These are phyloP conservation scores for Anas capensis DNA, from an alignment of 2,797 vertebrate species.

Conservation along the genomic window DNA sequence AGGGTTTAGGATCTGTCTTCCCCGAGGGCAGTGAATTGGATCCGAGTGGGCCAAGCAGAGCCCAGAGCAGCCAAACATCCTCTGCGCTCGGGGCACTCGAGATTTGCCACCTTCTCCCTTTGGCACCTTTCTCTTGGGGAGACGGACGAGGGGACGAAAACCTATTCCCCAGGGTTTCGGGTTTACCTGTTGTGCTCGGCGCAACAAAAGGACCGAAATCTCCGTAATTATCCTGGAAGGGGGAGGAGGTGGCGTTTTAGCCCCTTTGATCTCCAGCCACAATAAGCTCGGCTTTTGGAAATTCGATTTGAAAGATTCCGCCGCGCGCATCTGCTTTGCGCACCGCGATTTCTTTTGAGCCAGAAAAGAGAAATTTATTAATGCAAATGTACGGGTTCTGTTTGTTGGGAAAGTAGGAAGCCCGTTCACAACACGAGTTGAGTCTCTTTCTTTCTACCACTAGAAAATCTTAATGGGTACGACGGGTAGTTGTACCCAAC, in stretches of 20 bases:
- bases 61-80: too few species aligned
- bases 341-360: constrained; percentile 47
- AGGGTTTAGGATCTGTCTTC: neutral
- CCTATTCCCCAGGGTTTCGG: constrained; percentile 56
- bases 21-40: rapidly evolving
- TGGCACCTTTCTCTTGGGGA: neutral
- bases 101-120: neutral
- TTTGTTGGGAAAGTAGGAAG: neutral
- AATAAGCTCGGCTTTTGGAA: constrained; percentile 65
- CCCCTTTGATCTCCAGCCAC: constrained; percentile 69
- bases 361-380: constrained; percentile 63
- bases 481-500: neutral
- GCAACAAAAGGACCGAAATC: constrained; percentile 60
- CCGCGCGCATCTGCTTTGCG: constrained; percentile 69
- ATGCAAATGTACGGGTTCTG: constrained; percentile 31
- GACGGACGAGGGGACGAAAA: neutral
- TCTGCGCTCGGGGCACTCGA: too few species aligned
- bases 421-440: neutral
- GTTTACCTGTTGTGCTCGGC: constrained; percentile 73
- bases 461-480: neutral
- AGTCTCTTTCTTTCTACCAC: neutral
- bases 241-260: constrained; percentile 54
- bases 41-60: neutral
- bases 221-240: constrained; percentile 64
- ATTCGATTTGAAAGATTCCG: constrained; percentile 69